A percentile compares a stretch with the other conserved stretches of the same genome.
Evolutionary conservation across 1,140 invertebrate genomes (phyloP).

Genomic region (Sesamia nonagrioides): DNA sequence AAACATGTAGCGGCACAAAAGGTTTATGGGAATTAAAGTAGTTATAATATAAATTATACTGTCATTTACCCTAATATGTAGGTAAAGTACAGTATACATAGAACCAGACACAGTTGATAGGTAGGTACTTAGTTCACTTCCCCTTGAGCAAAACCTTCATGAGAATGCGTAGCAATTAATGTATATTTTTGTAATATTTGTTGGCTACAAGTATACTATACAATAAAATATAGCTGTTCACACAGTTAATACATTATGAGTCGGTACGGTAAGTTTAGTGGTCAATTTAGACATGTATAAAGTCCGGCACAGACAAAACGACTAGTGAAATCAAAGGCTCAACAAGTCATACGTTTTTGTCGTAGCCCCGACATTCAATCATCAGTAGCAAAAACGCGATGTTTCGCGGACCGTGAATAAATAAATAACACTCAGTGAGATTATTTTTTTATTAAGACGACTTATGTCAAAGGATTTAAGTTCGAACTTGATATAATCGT

Average conservation of each 20-base stretch:
- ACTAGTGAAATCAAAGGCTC: background rate
- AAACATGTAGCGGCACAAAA: constrained; percentile 24
- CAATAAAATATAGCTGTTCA: background rate
- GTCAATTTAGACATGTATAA: background rate
- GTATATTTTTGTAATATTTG: background rate
- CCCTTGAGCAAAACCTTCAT: background rate
- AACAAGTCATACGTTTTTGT: constrained; percentile 22
- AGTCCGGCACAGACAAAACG: background rate
- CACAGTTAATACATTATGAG: background rate
- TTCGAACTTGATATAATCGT: background rate
- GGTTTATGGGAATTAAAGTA: constrained; percentile 27
- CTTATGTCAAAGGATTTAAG: constrained; percentile 6
- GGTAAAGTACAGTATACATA: background rate
- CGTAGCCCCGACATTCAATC: background rate
- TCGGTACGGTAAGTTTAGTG: background rate
- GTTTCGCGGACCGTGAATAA: background rate
- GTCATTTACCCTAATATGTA: constrained; percentile 5
- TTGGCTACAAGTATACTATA: background rate
- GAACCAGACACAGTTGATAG: constrained; percentile 4
- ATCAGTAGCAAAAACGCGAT: constrained; percentile 2
- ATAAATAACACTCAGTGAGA: constrained; percentile 2
- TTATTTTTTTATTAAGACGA: background rate
- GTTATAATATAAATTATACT: constrained; percentile 2
- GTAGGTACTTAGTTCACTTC: background rate
- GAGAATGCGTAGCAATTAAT: background rate